Percentiles rank a stretch among this genome's conserved stretches.
These are phyloP conservation scores for Ridgeia piscesae DNA, from an alignment of 1,140 invertebrate genomes.

Conservation along the genomic window DNA sequence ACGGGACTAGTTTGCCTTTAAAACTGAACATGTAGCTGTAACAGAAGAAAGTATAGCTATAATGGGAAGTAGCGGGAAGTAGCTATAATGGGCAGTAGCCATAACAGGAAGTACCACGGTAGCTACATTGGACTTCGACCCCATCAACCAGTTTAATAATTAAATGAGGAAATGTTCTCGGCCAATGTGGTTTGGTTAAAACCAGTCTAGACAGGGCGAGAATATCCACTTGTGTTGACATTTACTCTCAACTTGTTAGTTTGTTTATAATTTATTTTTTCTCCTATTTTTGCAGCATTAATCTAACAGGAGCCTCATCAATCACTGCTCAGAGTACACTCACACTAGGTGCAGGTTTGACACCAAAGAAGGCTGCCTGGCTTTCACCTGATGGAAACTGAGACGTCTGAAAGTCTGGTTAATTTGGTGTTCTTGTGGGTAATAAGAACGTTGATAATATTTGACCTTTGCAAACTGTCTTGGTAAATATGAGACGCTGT, in stretches of 20 bases:
- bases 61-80: no score
- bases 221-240: not conserved
- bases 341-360: no score
- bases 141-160: no score
- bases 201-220: not conserved
- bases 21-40: no score
- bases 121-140: no score
- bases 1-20: no score
- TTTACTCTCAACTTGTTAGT: not conserved
- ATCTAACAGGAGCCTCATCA: not conserved
- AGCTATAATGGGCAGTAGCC: no score
- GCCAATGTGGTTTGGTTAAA: not conserved
- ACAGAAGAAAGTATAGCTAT: no score
- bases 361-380: no score
- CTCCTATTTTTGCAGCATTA: not conserved
- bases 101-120: no score
- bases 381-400: not conserved
- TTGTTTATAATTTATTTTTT: not conserved
- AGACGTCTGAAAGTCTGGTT: not conserved
- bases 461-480: not conserved
- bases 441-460: not conserved
- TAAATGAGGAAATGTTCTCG: no score
- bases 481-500: not conserved
- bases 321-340: no score
- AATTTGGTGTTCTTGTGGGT: not conserved